A percentile compares a stretch with the other conserved stretches of the same genome.
These are phyloP conservation scores for Neoseiulus cucumeris DNA, from an alignment of 1,140 invertebrate species.

Conservation along the genomic window DNA sequence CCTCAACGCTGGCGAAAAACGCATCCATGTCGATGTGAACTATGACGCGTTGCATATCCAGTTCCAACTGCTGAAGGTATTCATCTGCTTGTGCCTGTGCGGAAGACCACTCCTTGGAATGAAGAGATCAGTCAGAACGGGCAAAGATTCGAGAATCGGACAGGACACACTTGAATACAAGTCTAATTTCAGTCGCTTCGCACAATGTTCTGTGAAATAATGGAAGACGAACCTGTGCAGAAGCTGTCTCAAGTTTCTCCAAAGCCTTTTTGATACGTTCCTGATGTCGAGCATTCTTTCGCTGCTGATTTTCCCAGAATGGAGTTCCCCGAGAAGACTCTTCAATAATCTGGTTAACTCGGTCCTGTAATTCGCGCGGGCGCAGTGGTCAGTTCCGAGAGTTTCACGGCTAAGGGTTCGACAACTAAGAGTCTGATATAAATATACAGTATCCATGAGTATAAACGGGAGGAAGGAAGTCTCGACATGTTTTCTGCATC, in stretches of 20 bases:
- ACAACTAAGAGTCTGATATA: neutral
- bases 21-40: constrained; percentile 48
- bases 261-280: constrained; percentile 31
- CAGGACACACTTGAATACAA: neutral
- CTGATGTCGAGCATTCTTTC: constrained; percentile 29
- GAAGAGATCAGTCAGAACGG: neutral
- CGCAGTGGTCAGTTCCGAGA: neutral
- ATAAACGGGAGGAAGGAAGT: too few relatives aligned
- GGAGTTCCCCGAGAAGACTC: constrained; percentile 38
- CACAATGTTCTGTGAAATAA: neutral
- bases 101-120: neutral
- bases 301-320: constrained; percentile 35
- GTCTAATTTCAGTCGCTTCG: constrained; percentile 10
- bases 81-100: neutral
- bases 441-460: neutral
- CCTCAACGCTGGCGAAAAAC: constrained; percentile 43
- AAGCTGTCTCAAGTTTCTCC: constrained; percentile 19
- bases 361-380: constrained; percentile 20
- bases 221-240: neutral
- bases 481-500: too few relatives aligned
- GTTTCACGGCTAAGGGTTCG: neutral
- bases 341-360: constrained; percentile 38
- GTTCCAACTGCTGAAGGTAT: constrained; percentile 9
- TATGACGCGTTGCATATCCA: constrained; percentile 33
- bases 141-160: too few relatives aligned